Evolutionary conservation across 2,113 vertebrate species (phyloP).

Genomic region (Crypturellus undulatus): DNA sequence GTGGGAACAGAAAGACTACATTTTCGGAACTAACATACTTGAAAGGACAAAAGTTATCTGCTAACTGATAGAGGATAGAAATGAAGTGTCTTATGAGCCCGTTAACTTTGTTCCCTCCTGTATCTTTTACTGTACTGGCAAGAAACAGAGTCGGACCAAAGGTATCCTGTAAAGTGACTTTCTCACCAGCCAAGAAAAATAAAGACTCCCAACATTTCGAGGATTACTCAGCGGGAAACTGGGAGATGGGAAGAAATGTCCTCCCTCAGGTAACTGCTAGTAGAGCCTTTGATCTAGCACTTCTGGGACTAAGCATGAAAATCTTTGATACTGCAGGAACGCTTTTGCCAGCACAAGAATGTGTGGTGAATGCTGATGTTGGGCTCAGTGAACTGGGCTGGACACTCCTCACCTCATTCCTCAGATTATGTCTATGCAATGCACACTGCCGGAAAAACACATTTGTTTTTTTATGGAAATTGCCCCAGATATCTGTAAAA

Average conservation of each 20-base stretch:
- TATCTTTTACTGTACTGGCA: neutral
- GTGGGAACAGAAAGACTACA: accelerated
- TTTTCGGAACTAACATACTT: neutral
- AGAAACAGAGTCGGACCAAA: accelerated
- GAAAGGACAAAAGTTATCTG: neutral
- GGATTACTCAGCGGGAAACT: neutral
- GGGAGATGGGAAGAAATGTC: neutral
- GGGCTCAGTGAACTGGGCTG: neutral
- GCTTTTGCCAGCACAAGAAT: neutral
- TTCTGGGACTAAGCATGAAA: neutral
- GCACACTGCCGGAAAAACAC: accelerated
- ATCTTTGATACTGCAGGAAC: neutral
- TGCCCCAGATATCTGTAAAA: neutral
- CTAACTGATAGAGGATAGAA: neutral
- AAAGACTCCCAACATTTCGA: accelerated
- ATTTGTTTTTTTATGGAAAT: neutral
- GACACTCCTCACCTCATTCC: neutral
- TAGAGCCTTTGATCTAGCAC: neutral
- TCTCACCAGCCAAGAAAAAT: accelerated
- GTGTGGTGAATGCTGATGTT: accelerated
- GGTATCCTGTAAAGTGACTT: neutral
- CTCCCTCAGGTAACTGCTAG: neutral
- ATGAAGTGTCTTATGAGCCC: neutral
- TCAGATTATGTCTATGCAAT: accelerated
- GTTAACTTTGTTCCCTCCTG: constrained; percentile 14